Evolutionary conservation across 2,113 vertebrate genomes (phyloP).

Genomic region (Scophthalmus maximus): DNA sequence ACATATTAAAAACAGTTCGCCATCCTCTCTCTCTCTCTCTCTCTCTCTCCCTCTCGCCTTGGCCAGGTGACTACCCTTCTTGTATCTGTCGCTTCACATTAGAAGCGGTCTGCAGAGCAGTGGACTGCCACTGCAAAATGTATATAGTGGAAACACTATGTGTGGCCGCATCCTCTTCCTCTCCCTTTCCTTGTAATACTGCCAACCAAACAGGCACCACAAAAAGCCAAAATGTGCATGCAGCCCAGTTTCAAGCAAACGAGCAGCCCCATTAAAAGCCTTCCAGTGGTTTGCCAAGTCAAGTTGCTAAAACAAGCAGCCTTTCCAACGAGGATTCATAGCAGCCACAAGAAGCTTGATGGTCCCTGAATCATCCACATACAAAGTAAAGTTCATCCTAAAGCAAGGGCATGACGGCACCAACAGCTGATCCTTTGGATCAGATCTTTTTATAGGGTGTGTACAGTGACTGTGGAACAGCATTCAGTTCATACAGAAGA

Average conservation of each 20-base stretch:
- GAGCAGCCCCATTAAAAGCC: constrained; percentile 57
- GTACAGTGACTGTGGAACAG: constrained; percentile 7
- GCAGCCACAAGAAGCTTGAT: constrained; percentile 39
- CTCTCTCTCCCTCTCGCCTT: no score
- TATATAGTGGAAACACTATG: no score
- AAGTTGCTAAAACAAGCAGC: constrained; percentile 56
- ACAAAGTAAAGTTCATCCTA: constrained; percentile 34
- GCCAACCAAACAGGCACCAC: no score
- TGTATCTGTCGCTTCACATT: no score
- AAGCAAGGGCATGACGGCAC: constrained; percentile 28
- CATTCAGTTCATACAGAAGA: constrained; percentile 34
- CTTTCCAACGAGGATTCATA: constrained; percentile 53
- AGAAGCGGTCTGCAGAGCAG: no score
- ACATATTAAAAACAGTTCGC: no score
- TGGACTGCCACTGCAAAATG: no score
- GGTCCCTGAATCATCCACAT: constrained; percentile 50
- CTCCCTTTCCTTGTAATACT: no score
- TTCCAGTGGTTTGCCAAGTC: constrained; percentile 60
- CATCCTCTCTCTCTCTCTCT: no score
- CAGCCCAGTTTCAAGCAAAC: constrained; percentile 42
- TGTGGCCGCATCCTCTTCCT: no score
- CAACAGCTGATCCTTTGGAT: constrained; percentile 25
- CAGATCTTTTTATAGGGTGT: constrained; percentile 40
- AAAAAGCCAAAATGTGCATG: no score
- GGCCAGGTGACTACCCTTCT: no score